These are phyloP conservation scores for Bothrops jararaca DNA, from an alignment of 2,113 vertebrate genomes.

Conservation along the genomic window DNA sequence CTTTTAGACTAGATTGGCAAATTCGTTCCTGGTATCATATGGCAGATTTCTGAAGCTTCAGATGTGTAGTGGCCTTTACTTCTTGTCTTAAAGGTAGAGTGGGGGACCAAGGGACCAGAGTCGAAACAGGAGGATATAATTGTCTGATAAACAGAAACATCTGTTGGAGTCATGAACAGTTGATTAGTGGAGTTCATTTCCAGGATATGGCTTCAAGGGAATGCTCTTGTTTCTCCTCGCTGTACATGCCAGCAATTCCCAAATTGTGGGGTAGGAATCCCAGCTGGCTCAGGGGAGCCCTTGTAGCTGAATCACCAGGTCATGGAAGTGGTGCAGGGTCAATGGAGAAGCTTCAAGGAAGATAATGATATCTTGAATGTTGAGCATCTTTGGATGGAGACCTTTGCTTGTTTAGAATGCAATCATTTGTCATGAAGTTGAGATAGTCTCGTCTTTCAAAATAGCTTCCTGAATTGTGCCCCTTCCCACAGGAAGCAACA, in stretches of 20 bases:
- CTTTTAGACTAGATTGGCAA: slow-evolving; percentile 56
- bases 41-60: slow-evolving; percentile 60
- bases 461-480: background rate
- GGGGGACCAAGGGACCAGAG: slow-evolving; percentile 27
- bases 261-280: slow-evolving; percentile 2
- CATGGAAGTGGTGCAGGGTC: slow-evolving; percentile 5
- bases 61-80: slow-evolving; percentile 54
- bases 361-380: slow-evolving; percentile 12
- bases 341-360: slow-evolving; percentile 5
- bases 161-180: slow-evolving; percentile 66
- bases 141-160: slow-evolving; percentile 68
- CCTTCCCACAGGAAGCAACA: background rate
- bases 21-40: slow-evolving; percentile 68
- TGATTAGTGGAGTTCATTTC: slow-evolving; percentile 68
- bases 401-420: background rate
- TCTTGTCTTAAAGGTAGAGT: slow-evolving; percentile 46
- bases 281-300: slow-evolving; percentile 9
- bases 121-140: slow-evolving; percentile 65
- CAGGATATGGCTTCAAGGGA: slow-evolving; percentile 59
- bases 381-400: background rate
- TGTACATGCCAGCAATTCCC: slow-evolving; percentile 31
- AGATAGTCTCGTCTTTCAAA: background rate
- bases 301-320: slow-evolving; percentile 15
- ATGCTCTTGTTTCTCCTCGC: slow-evolving; percentile 52
- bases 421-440: background rate